These are phyloP conservation scores for Eueremaeus valkanovi DNA, from an alignment of 2,888 invertebrate species.

Conservation along the genomic window DNA sequence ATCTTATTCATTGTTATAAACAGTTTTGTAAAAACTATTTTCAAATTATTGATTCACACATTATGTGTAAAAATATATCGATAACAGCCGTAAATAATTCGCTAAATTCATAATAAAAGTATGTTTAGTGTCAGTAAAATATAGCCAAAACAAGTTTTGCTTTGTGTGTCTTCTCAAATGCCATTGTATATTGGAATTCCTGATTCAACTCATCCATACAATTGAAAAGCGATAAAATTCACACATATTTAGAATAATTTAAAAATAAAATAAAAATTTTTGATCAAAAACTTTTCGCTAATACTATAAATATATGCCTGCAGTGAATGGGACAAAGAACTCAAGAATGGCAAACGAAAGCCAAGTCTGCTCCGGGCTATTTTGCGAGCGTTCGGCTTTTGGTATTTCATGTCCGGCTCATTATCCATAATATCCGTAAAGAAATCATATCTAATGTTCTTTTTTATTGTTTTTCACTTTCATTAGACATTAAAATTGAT, in stretches of 20 bases:
- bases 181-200: not conserved
- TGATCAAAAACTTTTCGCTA: not conserved
- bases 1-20: not conserved
- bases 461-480: no score
- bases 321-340: slow-evolving; percentile 47
- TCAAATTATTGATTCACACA: not conserved
- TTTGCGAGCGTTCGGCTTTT: slow-evolving; percentile 40
- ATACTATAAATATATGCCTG: not conserved
- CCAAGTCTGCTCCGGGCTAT: slow-evolving; percentile 39
- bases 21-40: no score
- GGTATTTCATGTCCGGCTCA: slow-evolving; percentile 40
- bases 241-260: slow-evolving; percentile 17
- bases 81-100: not conserved
- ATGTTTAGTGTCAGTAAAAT: not conserved
- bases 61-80: slow-evolving; percentile 1
- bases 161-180: not conserved
- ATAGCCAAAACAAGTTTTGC: not conserved
- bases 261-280: not conserved
- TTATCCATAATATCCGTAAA: slow-evolving; percentile 37
- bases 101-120: not conserved
- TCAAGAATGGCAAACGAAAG: slow-evolving; percentile 38
- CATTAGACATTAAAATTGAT: slow-evolving; percentile 15
- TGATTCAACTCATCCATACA: not conserved
- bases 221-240: not conserved
- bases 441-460: slow-evolving; percentile 7